A percentile compares a stretch with the other conserved stretches of the same genome.
phyloP scores from a whole-genome alignment of 2,888 invertebrate species.

The Rhimphoctona megacephalus region DNA sequence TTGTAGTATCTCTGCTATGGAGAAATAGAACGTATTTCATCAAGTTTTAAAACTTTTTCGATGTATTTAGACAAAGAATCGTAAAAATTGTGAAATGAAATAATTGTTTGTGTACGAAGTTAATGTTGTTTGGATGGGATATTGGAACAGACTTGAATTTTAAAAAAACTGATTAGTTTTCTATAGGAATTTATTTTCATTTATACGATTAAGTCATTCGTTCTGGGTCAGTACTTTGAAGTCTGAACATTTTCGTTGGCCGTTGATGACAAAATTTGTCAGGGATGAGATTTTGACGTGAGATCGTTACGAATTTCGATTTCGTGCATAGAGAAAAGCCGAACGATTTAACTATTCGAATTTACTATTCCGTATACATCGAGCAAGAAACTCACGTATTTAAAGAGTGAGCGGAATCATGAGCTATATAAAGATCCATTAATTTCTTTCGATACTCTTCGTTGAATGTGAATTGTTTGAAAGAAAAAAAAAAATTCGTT shows the following conservation, averaged over 20 bases:
- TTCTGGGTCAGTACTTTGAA: not conserved
- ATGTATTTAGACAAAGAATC: not conserved
- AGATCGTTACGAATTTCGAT: not conserved
- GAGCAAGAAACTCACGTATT: not conserved
- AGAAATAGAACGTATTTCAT: not conserved
- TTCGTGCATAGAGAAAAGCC: not conserved
- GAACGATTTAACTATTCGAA: not conserved
- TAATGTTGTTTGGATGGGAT: not conserved
- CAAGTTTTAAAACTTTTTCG: not conserved
- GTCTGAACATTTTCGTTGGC: not conserved
- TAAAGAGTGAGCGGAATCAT: slow-evolving; percentile 38
- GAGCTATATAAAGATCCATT: slow-evolving; percentile 8
- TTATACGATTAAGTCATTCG: not conserved
- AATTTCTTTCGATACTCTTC: slow-evolving; percentile 48
- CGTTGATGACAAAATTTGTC: not conserved
- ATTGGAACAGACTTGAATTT: not conserved
- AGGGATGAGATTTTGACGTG: not conserved
- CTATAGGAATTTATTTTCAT: not conserved
- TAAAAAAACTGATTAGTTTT: not conserved
- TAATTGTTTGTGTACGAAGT: not conserved
- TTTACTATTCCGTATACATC: slow-evolving; percentile 7
- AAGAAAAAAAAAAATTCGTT: slow-evolving; percentile 65
- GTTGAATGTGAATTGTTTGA: slow-evolving; percentile 62
- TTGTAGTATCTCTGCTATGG: not conserved
- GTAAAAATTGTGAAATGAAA: not conserved